Percentiles rank a stretch among this genome's conserved stretches.
phyloP scores from a whole-genome alignment of 1,140 invertebrate genomes.

The Stenopsyche tienmushanensis region DNA sequence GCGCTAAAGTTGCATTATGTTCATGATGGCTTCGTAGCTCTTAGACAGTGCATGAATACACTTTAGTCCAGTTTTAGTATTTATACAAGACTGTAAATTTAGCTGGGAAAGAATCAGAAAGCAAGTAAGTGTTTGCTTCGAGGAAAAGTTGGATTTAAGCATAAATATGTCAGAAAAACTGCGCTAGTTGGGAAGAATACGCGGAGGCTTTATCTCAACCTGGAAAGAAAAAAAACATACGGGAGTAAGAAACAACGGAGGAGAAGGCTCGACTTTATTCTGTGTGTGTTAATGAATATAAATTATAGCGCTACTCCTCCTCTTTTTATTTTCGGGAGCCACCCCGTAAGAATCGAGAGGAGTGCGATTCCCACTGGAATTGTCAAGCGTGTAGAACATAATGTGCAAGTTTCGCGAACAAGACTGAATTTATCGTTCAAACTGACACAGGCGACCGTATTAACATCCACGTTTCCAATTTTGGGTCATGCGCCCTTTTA shows the following conservation, averaged over 20 bases:
- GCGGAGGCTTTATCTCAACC: not conserved
- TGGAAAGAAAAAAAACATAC: not conserved
- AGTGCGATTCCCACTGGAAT: not conserved
- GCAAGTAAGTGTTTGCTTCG: not conserved
- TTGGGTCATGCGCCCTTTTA: too few relatives aligned
- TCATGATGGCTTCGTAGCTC: too few relatives aligned
- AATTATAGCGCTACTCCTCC: not conserved
- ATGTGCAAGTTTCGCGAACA: too few relatives aligned
- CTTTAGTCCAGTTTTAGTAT: too few relatives aligned
- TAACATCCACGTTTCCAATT: too few relatives aligned
- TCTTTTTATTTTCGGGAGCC: not conserved
- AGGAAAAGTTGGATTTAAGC: not conserved
- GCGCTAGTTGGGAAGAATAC: not conserved
- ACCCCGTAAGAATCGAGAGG: not conserved
- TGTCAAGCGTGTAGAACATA: not conserved
- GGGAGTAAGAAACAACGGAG: not conserved
- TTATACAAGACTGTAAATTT: too few relatives aligned
- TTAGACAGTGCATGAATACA: too few relatives aligned
- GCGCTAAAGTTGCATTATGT: too few relatives aligned
- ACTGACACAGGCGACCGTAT: too few relatives aligned
- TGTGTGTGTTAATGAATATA: not conserved
- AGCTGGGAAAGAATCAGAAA: not conserved
- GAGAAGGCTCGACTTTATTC: not conserved
- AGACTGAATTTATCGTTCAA: too few relatives aligned
- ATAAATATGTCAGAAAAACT: not conserved